These are phyloP conservation scores for Pseudomyrmex gracilis DNA, from an alignment of 1,140 invertebrate species.

Conservation along the genomic window DNA sequence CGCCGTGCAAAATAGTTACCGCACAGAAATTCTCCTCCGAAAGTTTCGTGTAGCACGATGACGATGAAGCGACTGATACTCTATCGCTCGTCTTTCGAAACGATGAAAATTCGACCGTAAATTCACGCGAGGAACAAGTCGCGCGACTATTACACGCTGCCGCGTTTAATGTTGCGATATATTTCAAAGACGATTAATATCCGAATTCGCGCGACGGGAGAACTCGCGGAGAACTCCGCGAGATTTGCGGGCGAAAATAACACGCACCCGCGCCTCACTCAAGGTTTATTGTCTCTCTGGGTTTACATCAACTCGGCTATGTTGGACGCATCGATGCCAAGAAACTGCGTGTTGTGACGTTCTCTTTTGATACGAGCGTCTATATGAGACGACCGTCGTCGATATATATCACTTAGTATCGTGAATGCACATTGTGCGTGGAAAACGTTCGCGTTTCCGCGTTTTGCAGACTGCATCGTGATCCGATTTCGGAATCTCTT, in stretches of 20 bases:
- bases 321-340: slow-evolving; percentile 42
- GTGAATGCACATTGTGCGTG: not conserved
- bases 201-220: slow-evolving; percentile 3
- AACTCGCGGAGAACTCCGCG: too few relatives aligned
- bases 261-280: not conserved
- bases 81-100: slow-evolving; percentile 17
- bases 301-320: slow-evolving; percentile 15
- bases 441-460: not conserved
- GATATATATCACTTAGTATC: slow-evolving; percentile 18
- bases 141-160: slow-evolving; percentile 18
- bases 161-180: slow-evolving; percentile 34
- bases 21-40: slow-evolving; percentile 1
- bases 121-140: slow-evolving; percentile 26
- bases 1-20: not conserved
- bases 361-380: not conserved
- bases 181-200: slow-evolving; percentile 49
- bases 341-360: slow-evolving; percentile 21
- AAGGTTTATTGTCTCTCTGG: slow-evolving; percentile 51
- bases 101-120: slow-evolving; percentile 25
- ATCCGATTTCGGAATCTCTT: not conserved
- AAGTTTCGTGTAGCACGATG: slow-evolving; percentile 1
- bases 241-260: slow-evolving; percentile 26
- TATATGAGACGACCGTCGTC: not conserved
- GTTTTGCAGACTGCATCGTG: too few relatives aligned
- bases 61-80: not conserved